Conservation (phyloP, 23 tunicate species). For the Aplidium turbinatum region DNA sequence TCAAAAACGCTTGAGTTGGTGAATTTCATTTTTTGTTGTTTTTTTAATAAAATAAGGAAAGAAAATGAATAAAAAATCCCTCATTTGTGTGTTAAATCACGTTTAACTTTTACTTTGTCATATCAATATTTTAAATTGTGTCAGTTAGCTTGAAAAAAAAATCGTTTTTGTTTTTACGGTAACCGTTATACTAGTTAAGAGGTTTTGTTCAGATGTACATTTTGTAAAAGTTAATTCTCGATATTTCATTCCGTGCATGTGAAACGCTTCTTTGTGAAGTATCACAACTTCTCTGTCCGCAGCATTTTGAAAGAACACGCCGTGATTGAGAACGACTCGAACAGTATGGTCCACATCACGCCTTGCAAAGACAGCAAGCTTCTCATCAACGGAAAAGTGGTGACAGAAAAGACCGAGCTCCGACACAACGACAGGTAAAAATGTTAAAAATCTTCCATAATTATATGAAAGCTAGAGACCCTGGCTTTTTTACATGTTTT, state of each 20-base stretch:
- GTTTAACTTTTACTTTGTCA: neutral
- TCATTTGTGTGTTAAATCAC: too few relatives aligned
- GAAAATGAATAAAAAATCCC: too few relatives aligned
- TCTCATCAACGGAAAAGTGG: slow-evolving; percentile 68
- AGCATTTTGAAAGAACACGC: slow-evolving; percentile 79
- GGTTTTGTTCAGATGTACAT: too few relatives aligned
- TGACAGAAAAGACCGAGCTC: slow-evolving; percentile 48
- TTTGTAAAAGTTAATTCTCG: too few relatives aligned
- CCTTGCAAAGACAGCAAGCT: slow-evolving; percentile 34
- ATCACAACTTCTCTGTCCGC: neutral
- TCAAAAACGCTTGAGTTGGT: neutral
- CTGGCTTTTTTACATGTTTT: neutral
- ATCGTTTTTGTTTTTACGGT: too few relatives aligned
- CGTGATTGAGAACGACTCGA: slow-evolving; percentile 49
- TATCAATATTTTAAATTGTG: neutral
- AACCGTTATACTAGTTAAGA: too few relatives aligned
- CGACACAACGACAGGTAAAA: slow-evolving; percentile 89
- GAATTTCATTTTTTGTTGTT: neutral
- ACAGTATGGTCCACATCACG: slow-evolving; percentile 37
- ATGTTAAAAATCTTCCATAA: neutral
- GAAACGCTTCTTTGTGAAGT: too few relatives aligned
- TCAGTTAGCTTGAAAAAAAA: too few relatives aligned
- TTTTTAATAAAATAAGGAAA: too few relatives aligned
- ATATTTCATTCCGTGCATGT: too few relatives aligned
- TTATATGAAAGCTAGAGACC: neutral